phyloP scores from a whole-genome alignment of 2,797 vertebrate species.

The Picus viridis region DNA sequence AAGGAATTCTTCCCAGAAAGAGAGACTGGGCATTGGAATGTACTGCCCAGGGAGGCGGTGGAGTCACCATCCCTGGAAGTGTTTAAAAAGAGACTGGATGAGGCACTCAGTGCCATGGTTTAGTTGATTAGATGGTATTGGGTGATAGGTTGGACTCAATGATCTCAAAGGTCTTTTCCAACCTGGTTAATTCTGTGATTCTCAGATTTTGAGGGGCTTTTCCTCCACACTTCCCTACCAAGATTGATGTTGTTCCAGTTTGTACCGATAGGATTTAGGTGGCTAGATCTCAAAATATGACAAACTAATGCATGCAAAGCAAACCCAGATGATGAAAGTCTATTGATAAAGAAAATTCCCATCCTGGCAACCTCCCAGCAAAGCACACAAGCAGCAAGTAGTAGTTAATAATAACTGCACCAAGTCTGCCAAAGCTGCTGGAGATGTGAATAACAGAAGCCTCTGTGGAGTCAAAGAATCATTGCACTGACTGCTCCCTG shows the following conservation, averaged over 20 bases:
- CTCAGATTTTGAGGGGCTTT: background rate
- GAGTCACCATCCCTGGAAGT: too few relatives aligned
- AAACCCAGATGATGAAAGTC: background rate
- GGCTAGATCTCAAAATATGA: background rate
- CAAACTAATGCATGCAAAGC: background rate
- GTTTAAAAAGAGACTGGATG: too few relatives aligned
- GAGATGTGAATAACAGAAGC: background rate
- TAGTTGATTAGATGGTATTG: too few relatives aligned
- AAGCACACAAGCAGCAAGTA: background rate
- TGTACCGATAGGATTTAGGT: background rate
- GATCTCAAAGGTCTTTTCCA: too few relatives aligned
- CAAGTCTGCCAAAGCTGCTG: background rate
- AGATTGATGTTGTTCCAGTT: background rate
- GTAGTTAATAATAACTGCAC: conserved; percentile 13
- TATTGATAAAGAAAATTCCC: conserved; percentile 3
- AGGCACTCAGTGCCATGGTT: too few relatives aligned
- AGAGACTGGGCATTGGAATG: too few relatives aligned
- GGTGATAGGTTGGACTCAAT: too few relatives aligned
- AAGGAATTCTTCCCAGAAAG: too few relatives aligned
- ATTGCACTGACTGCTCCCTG: background rate
- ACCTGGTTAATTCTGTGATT: too few relatives aligned
- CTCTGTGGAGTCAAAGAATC: background rate
- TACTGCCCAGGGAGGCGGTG: too few relatives aligned
- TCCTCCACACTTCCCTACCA: background rate
- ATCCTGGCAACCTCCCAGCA: background rate